phyloP scores from a whole-genome alignment of 2,797 vertebrate species.

The Alfaro cultratus region DNA sequence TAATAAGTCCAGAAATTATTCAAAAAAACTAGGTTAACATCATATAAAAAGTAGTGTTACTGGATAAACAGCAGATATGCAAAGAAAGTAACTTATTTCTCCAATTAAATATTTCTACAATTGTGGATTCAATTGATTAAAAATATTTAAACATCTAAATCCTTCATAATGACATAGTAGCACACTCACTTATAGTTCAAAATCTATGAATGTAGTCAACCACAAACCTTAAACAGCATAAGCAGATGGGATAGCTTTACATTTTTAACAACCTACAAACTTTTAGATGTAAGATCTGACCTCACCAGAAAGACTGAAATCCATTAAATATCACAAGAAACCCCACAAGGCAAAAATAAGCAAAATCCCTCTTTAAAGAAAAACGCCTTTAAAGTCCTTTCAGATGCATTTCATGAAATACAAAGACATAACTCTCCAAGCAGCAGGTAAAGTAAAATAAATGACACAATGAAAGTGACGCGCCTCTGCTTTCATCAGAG shows the following conservation, averaged over 20 bases:
- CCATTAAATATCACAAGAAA: not conserved
- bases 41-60: not conserved
- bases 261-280: not conserved
- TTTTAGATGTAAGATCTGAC: not conserved
- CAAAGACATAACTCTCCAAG: not conserved
- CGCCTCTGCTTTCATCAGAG: constrained; percentile 26
- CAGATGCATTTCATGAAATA: not conserved
- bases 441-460: constrained; percentile 5
- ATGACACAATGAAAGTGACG: constrained; percentile 42
- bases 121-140: not conserved
- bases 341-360: not conserved
- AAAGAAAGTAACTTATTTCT: not conserved
- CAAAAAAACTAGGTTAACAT: constrained; percentile 1
- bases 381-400: not conserved
- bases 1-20: not conserved
- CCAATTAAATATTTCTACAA: not conserved
- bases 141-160: constrained; percentile 4
- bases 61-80: not conserved
- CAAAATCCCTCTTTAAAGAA: not conserved
- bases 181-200: not conserved
- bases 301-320: constrained; percentile 13
- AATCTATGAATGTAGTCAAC: not conserved
- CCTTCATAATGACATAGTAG: not conserved
- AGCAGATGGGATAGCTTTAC: not conserved
- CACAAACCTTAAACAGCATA: not conserved